Evolutionary conservation across 2,113 vertebrate species (phyloP), one percentile per base, ranked within the genome.

Genomic region (Carassius carassius): DNA sequence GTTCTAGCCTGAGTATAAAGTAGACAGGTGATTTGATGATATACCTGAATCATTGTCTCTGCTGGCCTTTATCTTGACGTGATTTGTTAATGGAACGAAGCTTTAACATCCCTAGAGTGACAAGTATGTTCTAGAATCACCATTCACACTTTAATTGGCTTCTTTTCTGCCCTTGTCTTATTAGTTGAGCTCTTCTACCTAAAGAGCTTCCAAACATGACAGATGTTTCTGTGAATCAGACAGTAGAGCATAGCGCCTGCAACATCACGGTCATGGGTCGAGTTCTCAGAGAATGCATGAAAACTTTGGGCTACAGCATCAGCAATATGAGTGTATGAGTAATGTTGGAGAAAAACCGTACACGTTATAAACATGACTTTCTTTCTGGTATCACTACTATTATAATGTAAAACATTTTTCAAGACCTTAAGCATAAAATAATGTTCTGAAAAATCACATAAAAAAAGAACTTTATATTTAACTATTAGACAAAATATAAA

Each of bases 121-220:
- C 10, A 77, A 73, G 32, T 44, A 6, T 8, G 19, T 56, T 72
- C 37, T 21, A 69, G 58, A 23, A 58, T 81, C 65, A 67, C 63
- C 63, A 29, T 76, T 84, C 44, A 51, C 37, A 16, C 60, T 79
- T 62, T 69, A 81, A 84, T 69, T 65, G 78, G 21, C 49, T 54
- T 82, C 51, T n/a, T 44, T 21, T 75, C 56, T 83, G 23, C 16
- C 17, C 4, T 81, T 44, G 37, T 41, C 70, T 70, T 29, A 51
- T 77, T 12, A 9, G 3, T 35, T 78, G 14, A 63, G 21, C 60
- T 7, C 1, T n/a, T 51, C 37, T 85, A n/a, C 77, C 17, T 62
- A 47, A 85, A 79, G 17, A 32, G 44, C 74, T 41, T 35, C 1
- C 63, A 77, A 44, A 23, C 14, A 12, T 77, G 73, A 44, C 78